Base-by-base conservation (phyloP, 2,113 vertebrate genomes). In the Electrona antarctica region DNA sequence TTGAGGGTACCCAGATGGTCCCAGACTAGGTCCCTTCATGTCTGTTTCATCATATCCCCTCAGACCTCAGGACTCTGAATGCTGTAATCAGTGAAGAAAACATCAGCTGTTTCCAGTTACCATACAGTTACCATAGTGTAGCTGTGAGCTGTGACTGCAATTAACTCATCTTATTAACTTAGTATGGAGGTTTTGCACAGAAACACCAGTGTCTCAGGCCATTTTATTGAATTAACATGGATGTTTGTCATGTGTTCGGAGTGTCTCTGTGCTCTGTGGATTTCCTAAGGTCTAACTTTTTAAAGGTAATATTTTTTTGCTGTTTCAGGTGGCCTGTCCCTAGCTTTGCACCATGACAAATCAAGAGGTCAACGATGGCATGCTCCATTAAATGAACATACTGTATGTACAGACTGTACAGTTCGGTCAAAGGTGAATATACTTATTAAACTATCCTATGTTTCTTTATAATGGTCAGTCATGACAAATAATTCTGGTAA, bases 91-190 rank as follows among this genome's bases (percentile, higher is more conserved):
- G 45, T 69, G 83, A 41, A 82, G 67, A 88, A 90, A 92, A 93
- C 87, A 93, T 92, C 92, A 93, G 89, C 90, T 88, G 91, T 84
- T 93, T 92, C 70, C 70, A 82, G 80, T 93, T 92, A 90, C 13
- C 58, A 59, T 41, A 41, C 33, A 41, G 33, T 41, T 41, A 41
- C 33, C 33, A 41, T 41, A 41, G 33, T 41, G 33, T 61, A 76
- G 62, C 60, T 68, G 49, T 67, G 64, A 86, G 74, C 78, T 84
- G 90, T 91, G 88, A 91, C 88, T 89, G 85, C 33, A 83, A 91
- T 92, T 82, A 89, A 73, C 76, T 89, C 64, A 86, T 78, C 71
- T 70, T 67, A 79, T 85, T 92, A 86, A 78, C 68, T 70, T 63
- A 9, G 49, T 58, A 51, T 59, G n/a, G 56, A 41, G 68, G 70